Evolutionary conservation across 2,113 vertebrate species (phyloP), one percentile per base, ranked within the genome.

Genomic region (Poeciliopsis turrubarensis): DNA sequence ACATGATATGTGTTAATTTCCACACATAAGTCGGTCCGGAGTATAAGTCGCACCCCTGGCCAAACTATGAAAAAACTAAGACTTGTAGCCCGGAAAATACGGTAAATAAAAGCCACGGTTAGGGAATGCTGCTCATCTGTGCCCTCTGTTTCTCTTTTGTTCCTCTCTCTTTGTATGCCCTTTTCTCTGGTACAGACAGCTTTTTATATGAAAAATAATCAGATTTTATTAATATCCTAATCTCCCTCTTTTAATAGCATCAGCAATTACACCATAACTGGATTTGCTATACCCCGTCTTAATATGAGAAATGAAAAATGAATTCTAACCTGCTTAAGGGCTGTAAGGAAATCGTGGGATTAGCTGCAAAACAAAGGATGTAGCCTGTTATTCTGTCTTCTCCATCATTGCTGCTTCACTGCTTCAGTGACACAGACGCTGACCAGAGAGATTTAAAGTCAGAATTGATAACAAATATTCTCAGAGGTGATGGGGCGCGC

Each of bases 381-480:
- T 68, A 61, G 65, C 73, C 66, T 11, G 29, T 70, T 68, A 3
- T 87, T 83, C 30, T 74, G 70, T 75, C 64, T 57, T 78, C 91
- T 91, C 80, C 69, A 85, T 91, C 87, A 91, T 60, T 10, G 54
- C 86, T 60, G 86, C 83, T 75, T 54, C 80, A 63, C 73, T 8
- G 78, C 87, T 67, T 22, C 37, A 66, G 63, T 79, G 90, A 78
- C 89, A 91, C 78, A 86, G 54, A 86, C 79, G 88, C 89, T 91
- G 87, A 91, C 89, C 86, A 70, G 73, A 47, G 75, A 88, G 85
- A 90, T 92, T 91, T 89, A 79, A 82, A 79, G 78, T 85, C 77
- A 71, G 72, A 85, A 90, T 84, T 90, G 81, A 90, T 88, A 86
- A 88, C 83, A 86, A 73, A 87, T 89, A 86, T 85, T 85, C 84